Percentiles rank a stretch among this genome's conserved stretches.
Conservation (phyloP, 1,140 invertebrate species). For the Delia radicum region DNA sequence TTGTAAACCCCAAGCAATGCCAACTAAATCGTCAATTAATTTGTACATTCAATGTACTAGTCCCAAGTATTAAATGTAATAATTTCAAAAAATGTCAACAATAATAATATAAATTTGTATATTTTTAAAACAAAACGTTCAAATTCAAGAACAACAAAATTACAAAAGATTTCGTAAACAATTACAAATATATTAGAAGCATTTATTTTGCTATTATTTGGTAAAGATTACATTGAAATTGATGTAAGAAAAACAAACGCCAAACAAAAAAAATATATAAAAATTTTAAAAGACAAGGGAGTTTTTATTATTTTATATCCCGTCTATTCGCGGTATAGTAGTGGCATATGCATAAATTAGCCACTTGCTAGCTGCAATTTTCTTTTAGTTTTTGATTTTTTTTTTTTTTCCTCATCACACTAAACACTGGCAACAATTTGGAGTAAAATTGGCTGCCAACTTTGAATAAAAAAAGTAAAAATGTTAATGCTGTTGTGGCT, state of each 20-base stretch:
- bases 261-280: neutral
- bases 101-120: too few relatives aligned
- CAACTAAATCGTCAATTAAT: too few relatives aligned
- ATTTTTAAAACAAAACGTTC: too few relatives aligned
- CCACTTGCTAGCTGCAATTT: neutral
- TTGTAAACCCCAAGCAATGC: too few relatives aligned
- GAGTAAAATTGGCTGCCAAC: slow-evolving; percentile 1
- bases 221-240: neutral
- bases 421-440: neutral
- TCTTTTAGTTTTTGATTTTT: neutral
- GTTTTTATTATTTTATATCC: neutral
- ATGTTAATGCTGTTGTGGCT: neutral
- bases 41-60: too few relatives aligned
- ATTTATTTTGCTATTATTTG: neutral
- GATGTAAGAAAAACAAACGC: neutral
- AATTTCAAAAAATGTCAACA: too few relatives aligned
- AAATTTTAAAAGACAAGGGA: neutral
- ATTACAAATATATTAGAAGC: neutral
- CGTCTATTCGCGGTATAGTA: neutral
- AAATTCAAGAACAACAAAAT: neutral
- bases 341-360: slow-evolving; percentile 1
- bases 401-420: neutral
- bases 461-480: neutral
- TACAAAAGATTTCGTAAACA: neutral
- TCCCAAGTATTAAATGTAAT: too few relatives aligned